A percentile compares a stretch with the other conserved stretches of the same genome.
Evolutionary conservation across 1,140 invertebrate genomes (phyloP).

Genomic region (Dufourea novaeangliae): DNA sequence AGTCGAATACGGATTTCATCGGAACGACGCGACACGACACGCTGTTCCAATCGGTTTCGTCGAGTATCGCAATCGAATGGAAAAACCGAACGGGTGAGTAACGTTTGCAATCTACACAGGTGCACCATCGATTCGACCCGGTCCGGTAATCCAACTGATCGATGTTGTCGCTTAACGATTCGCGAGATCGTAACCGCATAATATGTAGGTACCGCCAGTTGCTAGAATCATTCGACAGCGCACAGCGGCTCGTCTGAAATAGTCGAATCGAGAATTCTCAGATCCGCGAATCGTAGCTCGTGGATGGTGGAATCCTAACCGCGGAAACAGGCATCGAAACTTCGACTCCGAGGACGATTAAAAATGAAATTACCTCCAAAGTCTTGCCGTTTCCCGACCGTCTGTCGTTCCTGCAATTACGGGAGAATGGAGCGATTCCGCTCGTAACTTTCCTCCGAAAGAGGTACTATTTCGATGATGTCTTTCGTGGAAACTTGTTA

Average conservation of each 20-base stretch:
- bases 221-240: no score
- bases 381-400: background rate
- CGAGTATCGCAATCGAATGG: background rate
- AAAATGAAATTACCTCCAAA: conserved; percentile 23
- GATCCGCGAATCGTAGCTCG: background rate
- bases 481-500: background rate
- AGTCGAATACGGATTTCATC: no score
- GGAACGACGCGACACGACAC: no score
- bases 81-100: background rate
- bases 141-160: background rate
- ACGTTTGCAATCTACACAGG: no score
- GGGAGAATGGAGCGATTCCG: background rate
- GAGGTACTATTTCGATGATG: conserved; percentile 14
- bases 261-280: no score
- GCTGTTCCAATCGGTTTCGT: background rate
- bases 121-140: no score
- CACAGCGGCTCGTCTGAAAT: no score
- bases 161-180: background rate
- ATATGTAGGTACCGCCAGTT: no score
- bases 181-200: background rate
- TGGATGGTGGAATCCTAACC: background rate
- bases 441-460: background rate
- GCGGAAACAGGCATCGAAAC: background rate
- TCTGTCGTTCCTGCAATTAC: background rate
- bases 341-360: conserved; percentile 6